phyloP scores from a whole-genome alignment of 2,113 vertebrate genomes.

The Prinia subflava region DNA sequence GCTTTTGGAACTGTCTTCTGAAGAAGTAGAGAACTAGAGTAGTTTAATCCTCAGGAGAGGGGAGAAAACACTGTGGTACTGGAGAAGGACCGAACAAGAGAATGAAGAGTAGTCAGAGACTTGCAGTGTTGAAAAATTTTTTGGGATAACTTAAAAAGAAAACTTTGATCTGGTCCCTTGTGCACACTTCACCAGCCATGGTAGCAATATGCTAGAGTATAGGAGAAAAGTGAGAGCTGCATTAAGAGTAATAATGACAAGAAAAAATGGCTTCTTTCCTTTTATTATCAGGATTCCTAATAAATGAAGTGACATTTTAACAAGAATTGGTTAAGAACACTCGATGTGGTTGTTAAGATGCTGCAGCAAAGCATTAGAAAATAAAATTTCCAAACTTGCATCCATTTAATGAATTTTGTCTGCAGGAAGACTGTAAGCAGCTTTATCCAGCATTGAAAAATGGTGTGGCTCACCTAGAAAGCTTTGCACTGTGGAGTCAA shows the following conservation, averaged over 20 bases:
- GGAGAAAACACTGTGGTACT: not conserved
- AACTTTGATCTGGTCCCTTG: not conserved
- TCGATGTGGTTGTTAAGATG: not conserved
- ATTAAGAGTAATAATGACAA: not conserved
- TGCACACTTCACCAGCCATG: not conserved
- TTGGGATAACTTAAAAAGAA: not conserved
- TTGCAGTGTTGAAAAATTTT: not conserved
- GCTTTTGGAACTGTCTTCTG: not conserved
- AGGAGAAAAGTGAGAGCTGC: not conserved
- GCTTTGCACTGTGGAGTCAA: not conserved
- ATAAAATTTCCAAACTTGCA: not conserved
- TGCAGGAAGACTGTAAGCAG: not conserved
- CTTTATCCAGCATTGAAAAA: not conserved
- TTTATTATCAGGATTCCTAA: not conserved
- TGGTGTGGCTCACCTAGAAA: not conserved
- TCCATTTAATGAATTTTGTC: not conserved
- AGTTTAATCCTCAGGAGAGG: not conserved
- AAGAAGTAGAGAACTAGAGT: not conserved
- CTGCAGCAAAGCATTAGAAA: not conserved
- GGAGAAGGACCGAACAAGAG: not conserved
- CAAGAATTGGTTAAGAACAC: not conserved
- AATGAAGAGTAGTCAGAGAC: not conserved
- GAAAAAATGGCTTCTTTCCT: not conserved
- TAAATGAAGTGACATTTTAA: not conserved
- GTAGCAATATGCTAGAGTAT: not conserved